Conservation (phyloP, 2,113 vertebrate genomes). For the Microtus pennsylvanicus region DNA sequence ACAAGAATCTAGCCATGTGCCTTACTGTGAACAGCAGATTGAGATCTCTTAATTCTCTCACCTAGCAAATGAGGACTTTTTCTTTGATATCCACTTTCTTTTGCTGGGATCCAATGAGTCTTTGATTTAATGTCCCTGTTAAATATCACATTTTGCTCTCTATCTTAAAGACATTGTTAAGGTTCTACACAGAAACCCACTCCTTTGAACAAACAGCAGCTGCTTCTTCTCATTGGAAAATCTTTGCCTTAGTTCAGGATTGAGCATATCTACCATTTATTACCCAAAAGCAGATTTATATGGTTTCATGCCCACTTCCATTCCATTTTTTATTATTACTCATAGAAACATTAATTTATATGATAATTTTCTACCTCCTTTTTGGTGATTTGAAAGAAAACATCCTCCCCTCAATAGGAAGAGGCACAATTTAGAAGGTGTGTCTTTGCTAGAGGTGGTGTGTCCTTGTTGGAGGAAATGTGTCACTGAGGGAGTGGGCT, state of each 20-base stretch:
- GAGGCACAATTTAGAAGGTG: too few relatives aligned
- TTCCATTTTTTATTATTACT: neutral
- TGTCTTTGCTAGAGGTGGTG: too few relatives aligned
- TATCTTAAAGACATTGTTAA: neutral
- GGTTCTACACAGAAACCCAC: neutral
- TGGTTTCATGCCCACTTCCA: neutral
- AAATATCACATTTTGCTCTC: neutral
- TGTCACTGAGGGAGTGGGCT: too few relatives aligned
- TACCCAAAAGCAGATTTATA: neutral
- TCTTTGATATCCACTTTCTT: neutral
- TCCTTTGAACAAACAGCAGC: neutral
- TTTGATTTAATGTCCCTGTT: constrained; percentile 46
- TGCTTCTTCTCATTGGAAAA: neutral
- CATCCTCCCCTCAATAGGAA: too few relatives aligned
- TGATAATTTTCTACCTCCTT: neutral
- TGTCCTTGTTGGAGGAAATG: too few relatives aligned
- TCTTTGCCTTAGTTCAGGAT: neutral
- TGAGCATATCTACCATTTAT: neutral
- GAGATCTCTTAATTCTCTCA: neutral
- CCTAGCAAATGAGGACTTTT: neutral
- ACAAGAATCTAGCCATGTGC: neutral
- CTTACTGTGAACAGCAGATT: neutral
- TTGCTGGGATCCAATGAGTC: neutral
- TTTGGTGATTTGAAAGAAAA: too few relatives aligned
- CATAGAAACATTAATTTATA: constrained; percentile 14